Base-by-base conservation (phyloP, 2,113 vertebrate species). In the Circaetus gallicus region DNA sequence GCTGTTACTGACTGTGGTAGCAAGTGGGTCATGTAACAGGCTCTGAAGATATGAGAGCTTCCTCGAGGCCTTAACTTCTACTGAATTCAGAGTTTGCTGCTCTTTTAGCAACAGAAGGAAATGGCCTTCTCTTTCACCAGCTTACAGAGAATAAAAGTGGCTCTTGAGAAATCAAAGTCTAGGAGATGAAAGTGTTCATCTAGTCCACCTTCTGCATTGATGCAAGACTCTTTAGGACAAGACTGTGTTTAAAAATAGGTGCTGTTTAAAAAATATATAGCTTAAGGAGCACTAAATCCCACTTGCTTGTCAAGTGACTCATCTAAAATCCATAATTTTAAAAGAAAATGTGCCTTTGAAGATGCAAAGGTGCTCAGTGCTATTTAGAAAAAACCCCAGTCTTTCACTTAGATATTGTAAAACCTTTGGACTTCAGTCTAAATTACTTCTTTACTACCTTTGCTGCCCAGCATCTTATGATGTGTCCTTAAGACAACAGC, bases 181-280 rank as follows among this genome's bases (percentile, higher is more conserved):
- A 61, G 45, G 80, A 95, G 65, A 89, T 79, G 20, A 65, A 96
- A 89, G 25, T 21, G 31, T 67, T 85, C 34, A 47, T 58, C 88
- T 65, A 86, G 74, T 77, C 38, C 38, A 53, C 53, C n/a, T 96
- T 82, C 52, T 65, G 53, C 67, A 88, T 11, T 73, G 76, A 91
- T 32, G 38, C 14, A 90, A 86, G 88, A 59, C n/a, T 84, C 73
- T 65, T 58, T 13, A 88, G 82, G 45, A 63, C 56, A 86, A 88
- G 55, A 58, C 42, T 62, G 36, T 63, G 86, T 89, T 95, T 89
- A 92, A 93, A 96, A 96, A 80, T 34, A 92, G 65, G 63, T 71
- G 50, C 74, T 77, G 19, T 83, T 95, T 89, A 86, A 94, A 82
- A 93, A 85, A 83, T 21, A 7, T 47, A 43, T 58, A 58, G 49